These are phyloP conservation scores for Microcebus tavaratra DNA, from an alignment of 2,113 vertebrate genomes.

Conservation along the genomic window DNA sequence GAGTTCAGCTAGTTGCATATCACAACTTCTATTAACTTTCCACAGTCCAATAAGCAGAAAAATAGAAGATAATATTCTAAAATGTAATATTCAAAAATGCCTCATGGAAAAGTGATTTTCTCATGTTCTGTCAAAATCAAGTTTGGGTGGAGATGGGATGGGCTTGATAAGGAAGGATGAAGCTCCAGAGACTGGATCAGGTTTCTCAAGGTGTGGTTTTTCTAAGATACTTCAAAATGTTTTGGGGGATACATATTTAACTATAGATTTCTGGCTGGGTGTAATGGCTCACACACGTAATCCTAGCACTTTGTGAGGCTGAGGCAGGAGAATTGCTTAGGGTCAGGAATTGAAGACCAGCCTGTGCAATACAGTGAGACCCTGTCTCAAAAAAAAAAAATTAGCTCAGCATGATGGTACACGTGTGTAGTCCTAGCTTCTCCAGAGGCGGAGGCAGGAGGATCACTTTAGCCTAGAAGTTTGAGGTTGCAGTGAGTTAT, in stretches of 20 bases:
- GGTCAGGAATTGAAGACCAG: no score
- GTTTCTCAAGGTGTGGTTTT: not conserved
- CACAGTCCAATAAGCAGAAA: not conserved
- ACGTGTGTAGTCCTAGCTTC: no score
- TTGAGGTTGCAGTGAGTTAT: no score
- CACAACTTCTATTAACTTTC: not conserved
- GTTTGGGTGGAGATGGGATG: not conserved
- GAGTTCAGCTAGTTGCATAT: not conserved
- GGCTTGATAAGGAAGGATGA: not conserved
- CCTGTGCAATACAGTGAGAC: no score
- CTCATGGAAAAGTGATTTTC: conserved; percentile 17
- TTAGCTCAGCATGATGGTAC: no score
- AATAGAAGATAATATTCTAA: conserved; percentile 16
- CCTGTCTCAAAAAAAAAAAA: no score
- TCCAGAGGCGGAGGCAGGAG: no score
- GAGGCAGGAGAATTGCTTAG: no score
- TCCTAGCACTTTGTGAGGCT: no score
- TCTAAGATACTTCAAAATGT: not conserved
- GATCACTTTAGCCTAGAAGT: no score
- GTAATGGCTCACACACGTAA: no score
- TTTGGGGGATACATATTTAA: not conserved
- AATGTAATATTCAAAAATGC: conserved; percentile 24
- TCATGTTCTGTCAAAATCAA: not conserved
- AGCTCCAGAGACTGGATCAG: not conserved
- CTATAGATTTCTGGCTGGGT: not conserved